Evolutionary conservation across 2,797 vertebrate species (phyloP).

Genomic region (Dromococcyx pavoninus): DNA sequence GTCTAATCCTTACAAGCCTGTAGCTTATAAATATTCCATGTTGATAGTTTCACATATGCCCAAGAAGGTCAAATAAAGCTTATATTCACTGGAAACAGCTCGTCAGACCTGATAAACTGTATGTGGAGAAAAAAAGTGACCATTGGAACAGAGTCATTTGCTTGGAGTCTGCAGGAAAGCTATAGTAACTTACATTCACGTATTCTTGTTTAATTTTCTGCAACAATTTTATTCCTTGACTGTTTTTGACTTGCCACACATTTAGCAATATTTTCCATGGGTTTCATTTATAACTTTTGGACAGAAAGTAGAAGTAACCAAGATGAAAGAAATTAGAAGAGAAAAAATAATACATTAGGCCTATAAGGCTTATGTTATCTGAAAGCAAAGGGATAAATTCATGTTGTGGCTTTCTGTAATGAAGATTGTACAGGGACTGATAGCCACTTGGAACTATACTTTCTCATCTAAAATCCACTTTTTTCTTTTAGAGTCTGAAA

Average conservation of each 20-base stretch:
- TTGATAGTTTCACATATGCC: background rate
- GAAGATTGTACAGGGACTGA: fast-evolving
- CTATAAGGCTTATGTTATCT: background rate
- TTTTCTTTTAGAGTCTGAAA: background rate
- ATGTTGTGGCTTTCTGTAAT: background rate
- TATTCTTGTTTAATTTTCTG: background rate
- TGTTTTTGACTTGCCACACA: background rate
- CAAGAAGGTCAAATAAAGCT: slow-evolving; percentile 15
- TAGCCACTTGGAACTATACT: background rate
- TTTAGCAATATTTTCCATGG: background rate
- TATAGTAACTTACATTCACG: background rate
- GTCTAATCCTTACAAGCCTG: background rate
- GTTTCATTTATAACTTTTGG: background rate
- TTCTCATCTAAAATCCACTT: background rate
- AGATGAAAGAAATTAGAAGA: background rate
- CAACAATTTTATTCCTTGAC: background rate
- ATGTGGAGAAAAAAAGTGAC: background rate
- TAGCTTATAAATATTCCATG: slow-evolving; percentile 23
- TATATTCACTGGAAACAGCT: background rate
- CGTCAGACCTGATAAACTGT: slow-evolving; percentile 6
- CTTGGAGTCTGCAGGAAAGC: background rate
- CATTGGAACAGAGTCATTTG: background rate
- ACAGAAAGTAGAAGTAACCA: background rate
- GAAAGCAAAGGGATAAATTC: background rate
- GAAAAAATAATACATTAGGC: background rate